Evolutionary conservation across 2,797 vertebrate genomes (phyloP).

Genomic region (Strix occidentalis): DNA sequence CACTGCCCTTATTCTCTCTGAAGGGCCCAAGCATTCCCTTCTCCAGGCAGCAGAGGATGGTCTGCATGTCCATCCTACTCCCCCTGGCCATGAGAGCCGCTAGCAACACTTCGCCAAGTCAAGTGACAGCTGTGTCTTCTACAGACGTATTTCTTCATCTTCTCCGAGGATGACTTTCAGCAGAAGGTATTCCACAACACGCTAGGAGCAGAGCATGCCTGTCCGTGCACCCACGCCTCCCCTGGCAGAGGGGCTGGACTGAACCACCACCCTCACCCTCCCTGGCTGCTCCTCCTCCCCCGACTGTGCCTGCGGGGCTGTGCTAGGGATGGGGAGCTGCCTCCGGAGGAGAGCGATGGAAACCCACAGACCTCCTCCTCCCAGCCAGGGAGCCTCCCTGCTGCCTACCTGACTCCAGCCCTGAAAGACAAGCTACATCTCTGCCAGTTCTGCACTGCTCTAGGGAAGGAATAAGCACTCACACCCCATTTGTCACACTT

Average conservation of each 20-base stretch:
- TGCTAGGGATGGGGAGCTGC: neutral
- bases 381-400: neutral
- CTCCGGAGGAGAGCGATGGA: neutral
- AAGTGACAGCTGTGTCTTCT: neutral
- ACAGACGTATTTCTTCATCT: neutral
- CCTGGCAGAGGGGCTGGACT: neutral
- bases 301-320: rapidly evolving
- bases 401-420: neutral
- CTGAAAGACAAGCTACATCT: neutral
- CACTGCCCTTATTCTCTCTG: neutral
- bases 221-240: neutral
- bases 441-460: neutral
- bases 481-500: slow-evolving; percentile 15
- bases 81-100: neutral
- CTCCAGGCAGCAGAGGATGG: neutral
- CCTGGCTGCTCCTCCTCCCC: neutral
- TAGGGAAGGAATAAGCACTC: slow-evolving; percentile 1
- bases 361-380: neutral
- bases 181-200: neutral
- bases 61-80: neutral
- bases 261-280: neutral
- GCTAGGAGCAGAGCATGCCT: rapidly evolving
- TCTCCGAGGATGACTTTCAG: neutral
- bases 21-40: neutral
- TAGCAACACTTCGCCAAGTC: neutral